Evolutionary conservation across 1,140 invertebrate genomes (phyloP).

Genomic region (Pogonomyrmex barbatus): DNA sequence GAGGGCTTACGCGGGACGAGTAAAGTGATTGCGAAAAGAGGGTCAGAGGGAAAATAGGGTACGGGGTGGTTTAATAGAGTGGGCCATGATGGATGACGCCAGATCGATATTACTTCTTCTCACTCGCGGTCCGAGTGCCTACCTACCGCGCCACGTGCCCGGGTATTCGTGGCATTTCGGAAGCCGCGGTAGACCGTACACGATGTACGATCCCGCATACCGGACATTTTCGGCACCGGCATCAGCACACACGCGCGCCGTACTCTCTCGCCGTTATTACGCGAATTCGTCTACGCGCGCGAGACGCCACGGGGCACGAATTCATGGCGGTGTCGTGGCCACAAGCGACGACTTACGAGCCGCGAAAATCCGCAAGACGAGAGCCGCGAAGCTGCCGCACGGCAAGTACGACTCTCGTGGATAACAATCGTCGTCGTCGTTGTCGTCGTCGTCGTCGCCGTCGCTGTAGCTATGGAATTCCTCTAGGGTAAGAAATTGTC

Average conservation of each 20-base stretch:
- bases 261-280: conserved; percentile 65
- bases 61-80: conserved; percentile 79
- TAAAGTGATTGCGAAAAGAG: conserved; percentile 78
- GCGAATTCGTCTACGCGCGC: conserved; percentile 62
- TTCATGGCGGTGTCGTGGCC: conserved; percentile 59
- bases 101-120: conserved; percentile 79
- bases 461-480: conserved; percentile 62
- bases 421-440: conserved; percentile 61
- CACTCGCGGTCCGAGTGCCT: conserved; percentile 54
- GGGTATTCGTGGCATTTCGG: conserved; percentile 71
- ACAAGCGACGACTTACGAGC: conserved; percentile 19
- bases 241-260: background rate
- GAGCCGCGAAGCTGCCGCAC: background rate
- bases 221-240: conserved; percentile 66
- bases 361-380: conserved; percentile 12
- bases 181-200: conserved; percentile 58
- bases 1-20: conserved; percentile 64
- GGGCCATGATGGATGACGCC: conserved; percentile 79
- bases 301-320: conserved; percentile 56
- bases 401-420: conserved; percentile 62
- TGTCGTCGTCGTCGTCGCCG: conserved; percentile 36
- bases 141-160: conserved; percentile 49
- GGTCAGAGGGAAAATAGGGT: conserved; percentile 77
- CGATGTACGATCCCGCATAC: conserved; percentile 65
- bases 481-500: conserved; percentile 67